phyloP scores from a whole-genome alignment of 1,140 invertebrate genomes.

The Megathymus violae region DNA sequence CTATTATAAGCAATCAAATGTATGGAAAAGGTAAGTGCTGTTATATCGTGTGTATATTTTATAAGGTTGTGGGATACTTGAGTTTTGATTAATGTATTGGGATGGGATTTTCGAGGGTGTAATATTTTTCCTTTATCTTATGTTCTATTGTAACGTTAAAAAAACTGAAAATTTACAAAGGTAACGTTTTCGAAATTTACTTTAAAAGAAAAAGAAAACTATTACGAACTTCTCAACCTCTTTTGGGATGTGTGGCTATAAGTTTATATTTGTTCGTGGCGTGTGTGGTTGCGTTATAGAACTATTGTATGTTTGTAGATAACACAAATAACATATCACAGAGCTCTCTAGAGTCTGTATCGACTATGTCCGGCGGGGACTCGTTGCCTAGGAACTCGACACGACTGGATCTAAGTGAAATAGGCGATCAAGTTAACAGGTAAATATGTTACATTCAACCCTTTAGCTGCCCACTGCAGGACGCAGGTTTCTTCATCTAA shows the following conservation, averaged over 20 bases:
- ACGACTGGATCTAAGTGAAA: constrained; percentile 74
- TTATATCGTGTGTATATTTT: constrained; percentile 1
- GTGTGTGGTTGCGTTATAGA: constrained; percentile 14
- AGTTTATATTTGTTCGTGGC: too few species aligned
- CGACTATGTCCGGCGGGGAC: constrained; percentile 80
- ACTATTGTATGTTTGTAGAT: constrained; percentile 61
- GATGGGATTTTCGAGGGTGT: too few species aligned
- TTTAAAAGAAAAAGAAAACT: too few species aligned
- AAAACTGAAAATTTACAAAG: too few species aligned
- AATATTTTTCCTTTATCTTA: too few species aligned
- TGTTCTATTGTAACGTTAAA: too few species aligned
- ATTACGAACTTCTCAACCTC: too few species aligned
- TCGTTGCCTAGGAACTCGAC: constrained; percentile 68
- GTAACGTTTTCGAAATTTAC: too few species aligned
- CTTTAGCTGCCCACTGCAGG: too few species aligned
- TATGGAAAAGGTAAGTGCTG: constrained; percentile 68
- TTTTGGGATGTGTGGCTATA: neutral
- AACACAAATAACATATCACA: constrained; percentile 74
- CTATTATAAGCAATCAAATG: constrained; percentile 63
- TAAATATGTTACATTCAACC: too few species aligned
- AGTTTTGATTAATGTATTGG: constrained; percentile 19
- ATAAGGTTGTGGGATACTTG: constrained; percentile 15
- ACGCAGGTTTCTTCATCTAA: too few species aligned
- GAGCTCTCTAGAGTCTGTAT: constrained; percentile 86
- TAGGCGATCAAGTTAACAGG: constrained; percentile 82